A percentile compares a stretch with the other conserved stretches of the same genome.
These are phyloP conservation scores for Corella eumyota DNA, from an alignment of 23 tunicate genomes.

Conservation along the genomic window DNA sequence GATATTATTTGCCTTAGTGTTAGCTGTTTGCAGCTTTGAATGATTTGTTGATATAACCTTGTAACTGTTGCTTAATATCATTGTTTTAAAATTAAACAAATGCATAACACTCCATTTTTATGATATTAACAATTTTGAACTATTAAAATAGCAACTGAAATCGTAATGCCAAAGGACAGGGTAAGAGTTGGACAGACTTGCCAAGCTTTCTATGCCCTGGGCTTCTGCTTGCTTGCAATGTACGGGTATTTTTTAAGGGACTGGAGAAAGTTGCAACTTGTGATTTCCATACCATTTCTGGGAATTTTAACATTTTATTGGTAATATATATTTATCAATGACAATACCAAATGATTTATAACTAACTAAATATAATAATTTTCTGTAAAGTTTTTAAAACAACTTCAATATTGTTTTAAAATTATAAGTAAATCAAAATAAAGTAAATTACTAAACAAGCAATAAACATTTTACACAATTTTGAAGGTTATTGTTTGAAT, in stretches of 20 bases:
- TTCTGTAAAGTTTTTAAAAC: too few species aligned
- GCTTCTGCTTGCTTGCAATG: conserved; percentile 73
- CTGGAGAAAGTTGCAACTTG: conserved; percentile 80
- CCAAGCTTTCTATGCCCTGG: conserved; percentile 60
- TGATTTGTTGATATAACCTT: too few species aligned
- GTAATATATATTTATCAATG: conserved; percentile 14
- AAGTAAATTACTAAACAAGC: too few species aligned
- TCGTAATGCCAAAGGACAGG: conserved; percentile 47
- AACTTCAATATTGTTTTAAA: too few species aligned
- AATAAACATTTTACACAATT: too few species aligned
- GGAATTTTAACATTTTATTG: conserved; percentile 27
- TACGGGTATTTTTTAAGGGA: conserved; percentile 57
- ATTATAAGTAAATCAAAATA: too few species aligned
- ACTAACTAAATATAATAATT: too few species aligned
- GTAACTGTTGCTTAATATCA: too few species aligned
- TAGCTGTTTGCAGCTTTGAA: too few species aligned
- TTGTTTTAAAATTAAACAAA: too few species aligned
- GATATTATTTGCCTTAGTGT: too few species aligned
- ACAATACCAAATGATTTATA: too few species aligned
- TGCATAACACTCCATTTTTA: not conserved
- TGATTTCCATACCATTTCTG: conserved; percentile 31
- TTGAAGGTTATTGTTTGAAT: conserved; percentile 63
- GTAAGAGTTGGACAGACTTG: conserved; percentile 65
- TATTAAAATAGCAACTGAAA: conserved; percentile 53
- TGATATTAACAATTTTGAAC: not conserved